Conservation (phyloP, 2,797 vertebrate genomes). For the Brachyalestes nurse region DNA sequence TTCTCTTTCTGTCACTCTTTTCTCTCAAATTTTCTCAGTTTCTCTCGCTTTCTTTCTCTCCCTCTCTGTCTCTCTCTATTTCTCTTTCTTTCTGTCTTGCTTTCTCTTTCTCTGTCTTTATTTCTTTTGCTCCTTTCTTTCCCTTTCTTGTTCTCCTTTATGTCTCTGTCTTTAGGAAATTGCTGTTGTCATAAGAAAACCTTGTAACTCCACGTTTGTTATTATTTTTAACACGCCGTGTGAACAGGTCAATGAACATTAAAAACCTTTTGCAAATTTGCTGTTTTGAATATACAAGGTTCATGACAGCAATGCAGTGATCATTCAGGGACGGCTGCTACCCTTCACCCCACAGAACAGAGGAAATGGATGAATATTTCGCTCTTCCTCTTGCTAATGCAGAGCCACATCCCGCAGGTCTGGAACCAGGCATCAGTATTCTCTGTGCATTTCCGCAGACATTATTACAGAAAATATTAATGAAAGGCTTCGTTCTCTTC, state of each 20-base stretch:
- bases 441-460: neutral
- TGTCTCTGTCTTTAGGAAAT: too few relatives aligned
- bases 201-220: too few relatives aligned
- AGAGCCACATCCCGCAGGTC: slow-evolving; percentile 19
- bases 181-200: too few relatives aligned
- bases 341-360: neutral
- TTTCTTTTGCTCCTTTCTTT: neutral
- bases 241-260: too few relatives aligned
- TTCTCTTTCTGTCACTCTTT: too few relatives aligned
- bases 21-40: too few relatives aligned
- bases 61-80: neutral
- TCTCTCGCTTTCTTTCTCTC: neutral
- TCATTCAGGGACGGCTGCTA: neutral
- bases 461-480: slow-evolving; percentile 10
- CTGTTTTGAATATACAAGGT: neutral
- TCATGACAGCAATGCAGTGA: neutral
- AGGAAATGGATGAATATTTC: slow-evolving; percentile 38
- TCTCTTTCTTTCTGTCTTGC: neutral
- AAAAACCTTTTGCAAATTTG: neutral
- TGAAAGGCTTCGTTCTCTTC: slow-evolving; percentile 12
- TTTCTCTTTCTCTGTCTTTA: neutral
- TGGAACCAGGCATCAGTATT: slow-evolving; percentile 34
- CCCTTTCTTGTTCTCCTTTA: too few relatives aligned
- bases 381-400: slow-evolving; percentile 34
- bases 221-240: too few relatives aligned